Conservation (phyloP, 2,888 invertebrate genomes). For the Orchesella flavescens region DNA sequence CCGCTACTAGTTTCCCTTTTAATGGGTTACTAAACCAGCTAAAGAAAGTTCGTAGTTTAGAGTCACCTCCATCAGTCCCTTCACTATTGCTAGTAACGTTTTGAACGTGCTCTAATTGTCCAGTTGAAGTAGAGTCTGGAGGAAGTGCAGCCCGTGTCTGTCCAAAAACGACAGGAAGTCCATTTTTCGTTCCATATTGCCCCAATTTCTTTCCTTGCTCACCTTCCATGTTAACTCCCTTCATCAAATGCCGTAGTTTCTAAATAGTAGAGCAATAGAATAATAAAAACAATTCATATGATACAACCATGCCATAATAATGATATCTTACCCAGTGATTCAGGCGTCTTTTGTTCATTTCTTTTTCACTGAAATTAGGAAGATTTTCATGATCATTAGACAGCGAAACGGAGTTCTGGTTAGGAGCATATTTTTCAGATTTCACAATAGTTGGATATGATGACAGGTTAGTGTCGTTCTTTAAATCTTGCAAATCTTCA, state of each 20-base stretch:
- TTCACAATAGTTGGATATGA: too few species aligned
- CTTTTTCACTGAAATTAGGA: slow-evolving; percentile 38
- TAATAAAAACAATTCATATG: not conserved
- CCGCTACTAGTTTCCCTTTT: slow-evolving; percentile 18
- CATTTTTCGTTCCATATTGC: slow-evolving; percentile 16
- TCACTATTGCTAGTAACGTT: not conserved
- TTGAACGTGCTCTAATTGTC: not conserved
- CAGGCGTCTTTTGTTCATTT: slow-evolving; percentile 30
- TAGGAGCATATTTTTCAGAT: too few species aligned
- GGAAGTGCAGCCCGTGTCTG: slow-evolving; percentile 26
- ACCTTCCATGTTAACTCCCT: not conserved
- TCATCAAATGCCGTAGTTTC: slow-evolving; percentile 6
- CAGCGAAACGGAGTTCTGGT: not conserved
- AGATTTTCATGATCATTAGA: not conserved
- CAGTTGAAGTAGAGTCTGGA: not conserved
- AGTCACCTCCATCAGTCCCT: not conserved
- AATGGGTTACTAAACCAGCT: slow-evolving; percentile 40
- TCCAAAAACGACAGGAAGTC: not conserved
- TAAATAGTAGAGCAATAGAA: not conserved
- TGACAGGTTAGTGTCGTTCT: too few species aligned
- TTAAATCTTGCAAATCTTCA: too few species aligned
- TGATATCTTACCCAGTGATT: slow-evolving; percentile 42
- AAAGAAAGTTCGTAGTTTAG: slow-evolving; percentile 41
- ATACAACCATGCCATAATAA: too few species aligned
- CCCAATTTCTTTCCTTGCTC: slow-evolving; percentile 4